phyloP scores from a whole-genome alignment of 1,140 invertebrate genomes.

The Diabrotica virgifera region DNA sequence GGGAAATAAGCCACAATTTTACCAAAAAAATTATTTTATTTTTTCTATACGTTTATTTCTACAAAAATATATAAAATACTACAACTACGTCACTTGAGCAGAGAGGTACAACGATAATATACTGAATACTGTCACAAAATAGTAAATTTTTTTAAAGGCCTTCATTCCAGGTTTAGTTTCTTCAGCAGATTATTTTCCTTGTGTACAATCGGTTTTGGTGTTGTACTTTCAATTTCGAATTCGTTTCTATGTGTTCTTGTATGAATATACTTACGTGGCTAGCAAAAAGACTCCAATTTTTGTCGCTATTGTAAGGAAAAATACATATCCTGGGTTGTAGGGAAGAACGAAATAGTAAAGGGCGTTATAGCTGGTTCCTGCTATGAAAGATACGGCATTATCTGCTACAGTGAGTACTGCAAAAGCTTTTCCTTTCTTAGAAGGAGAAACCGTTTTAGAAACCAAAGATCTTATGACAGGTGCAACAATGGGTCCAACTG shows the following conservation, averaged over 20 bases:
- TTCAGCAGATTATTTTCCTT: no score
- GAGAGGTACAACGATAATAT: no score
- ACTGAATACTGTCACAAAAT: no score
- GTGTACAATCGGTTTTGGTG: no score
- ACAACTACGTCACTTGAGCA: no score
- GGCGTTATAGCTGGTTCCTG: constrained; percentile 66
- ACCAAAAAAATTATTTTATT: no score
- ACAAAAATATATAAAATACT: no score
- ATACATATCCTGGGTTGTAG: constrained; percentile 57
- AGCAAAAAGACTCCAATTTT: constrained; percentile 62
- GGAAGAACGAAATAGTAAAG: constrained; percentile 66
- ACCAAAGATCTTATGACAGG: constrained; percentile 72
- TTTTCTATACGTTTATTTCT: no score
- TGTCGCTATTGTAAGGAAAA: constrained; percentile 65
- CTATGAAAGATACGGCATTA: constrained; percentile 69
- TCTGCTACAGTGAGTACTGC: constrained; percentile 72
- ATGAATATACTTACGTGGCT: constrained; percentile 38
- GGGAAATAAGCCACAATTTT: no score
- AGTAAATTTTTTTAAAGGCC: no score
- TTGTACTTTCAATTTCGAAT: constrained; percentile 22
- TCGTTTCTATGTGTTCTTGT: constrained; percentile 26
- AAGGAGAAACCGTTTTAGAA: constrained; percentile 64
- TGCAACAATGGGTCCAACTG: constrained; percentile 68
- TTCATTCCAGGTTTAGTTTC: no score
- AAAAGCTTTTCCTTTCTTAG: constrained; percentile 74